Base-by-base conservation (phyloP, 1,140 invertebrate species). In the Glossosoma conforme region DNA sequence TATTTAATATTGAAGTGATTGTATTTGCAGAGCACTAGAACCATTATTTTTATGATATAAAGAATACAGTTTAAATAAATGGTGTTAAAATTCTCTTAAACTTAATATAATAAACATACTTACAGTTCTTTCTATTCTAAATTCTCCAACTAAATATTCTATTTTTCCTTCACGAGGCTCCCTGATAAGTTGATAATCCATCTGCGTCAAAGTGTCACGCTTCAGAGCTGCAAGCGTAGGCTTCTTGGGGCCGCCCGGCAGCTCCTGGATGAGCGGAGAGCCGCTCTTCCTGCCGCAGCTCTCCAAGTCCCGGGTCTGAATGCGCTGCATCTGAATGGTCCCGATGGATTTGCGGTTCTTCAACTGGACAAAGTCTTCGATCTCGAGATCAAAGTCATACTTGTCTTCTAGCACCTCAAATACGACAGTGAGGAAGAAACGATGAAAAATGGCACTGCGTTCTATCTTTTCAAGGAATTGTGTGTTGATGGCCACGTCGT, bases 401-500 rank as follows among this genome's bases (percentile, higher is more conserved):
- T 91, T 93, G 54, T 84, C 77, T 59, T 82, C 78, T 1, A 87
- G 57, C 0, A 81, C 89, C 65, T 91, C 87, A 66, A 89, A 78
- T 1, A 82, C 78, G 8, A 89, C 76, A 30, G 83, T 81, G 2
- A 90, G 61, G 50, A 92, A 82, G 64, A 92, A 91, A 51, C 80
- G 78, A 58, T 81, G 78, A 53, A 91, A 89, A 0, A 86, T 61
- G 52, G 83, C 70, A 60, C 79, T 84, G 5, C 70, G 77, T 60
- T 83, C 69, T 33, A 85, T 75, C 74, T 86, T 86, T 2, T 74
- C 71, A 55, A 85, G 82, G 61, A 91, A 91, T 10, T 69, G 67
- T 5, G 84, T 75, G 65, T 87, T 84, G 9, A 93, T 79, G 5
- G 87, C 84, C 28, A 92, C 78, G 67, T 92, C 89, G 67, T 83